phyloP scores from a whole-genome alignment of 2,797 vertebrate genomes.

The Diplodus puntazzo region DNA sequence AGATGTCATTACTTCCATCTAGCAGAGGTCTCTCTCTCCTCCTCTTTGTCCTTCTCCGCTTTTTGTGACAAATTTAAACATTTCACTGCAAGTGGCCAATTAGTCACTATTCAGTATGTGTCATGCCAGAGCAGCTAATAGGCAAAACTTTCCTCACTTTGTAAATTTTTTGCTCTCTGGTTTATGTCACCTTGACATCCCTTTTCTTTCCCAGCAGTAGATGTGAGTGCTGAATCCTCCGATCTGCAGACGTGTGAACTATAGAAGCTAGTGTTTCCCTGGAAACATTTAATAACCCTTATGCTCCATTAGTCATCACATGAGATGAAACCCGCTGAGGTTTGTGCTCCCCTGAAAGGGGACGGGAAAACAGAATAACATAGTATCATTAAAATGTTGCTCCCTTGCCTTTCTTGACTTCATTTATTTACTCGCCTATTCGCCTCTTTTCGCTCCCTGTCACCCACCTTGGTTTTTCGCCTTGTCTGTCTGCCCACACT shows the following conservation, averaged over 20 bases:
- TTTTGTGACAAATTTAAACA: conserved; percentile 70
- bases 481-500: conserved; percentile 72
- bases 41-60: conserved; percentile 63
- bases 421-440: conserved; percentile 78
- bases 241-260: conserved; percentile 71
- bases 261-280: conserved; percentile 62
- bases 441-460: conserved; percentile 62
- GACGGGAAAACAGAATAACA: conserved; percentile 72
- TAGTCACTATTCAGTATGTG: conserved; percentile 72
- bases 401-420: conserved; percentile 66
- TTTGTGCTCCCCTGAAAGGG: conserved; percentile 53
- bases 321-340: conserved; percentile 78
- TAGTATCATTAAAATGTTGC: conserved; percentile 82
- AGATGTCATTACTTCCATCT: conserved; percentile 74
- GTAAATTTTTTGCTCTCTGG: conserved; percentile 24
- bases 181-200: conserved; percentile 78
- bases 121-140: conserved; percentile 58
- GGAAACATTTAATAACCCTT: conserved; percentile 84
- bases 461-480: conserved; percentile 61
- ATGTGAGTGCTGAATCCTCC: conserved; percentile 68
- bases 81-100: conserved; percentile 73
- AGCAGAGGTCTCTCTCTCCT: conserved; percentile 68
- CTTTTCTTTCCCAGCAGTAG: conserved; percentile 68
- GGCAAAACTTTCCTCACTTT: conserved; percentile 62
- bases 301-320: conserved; percentile 81